phyloP scores from a whole-genome alignment of 2,888 invertebrate genomes.

The Acanthoscelides obtectus region DNA sequence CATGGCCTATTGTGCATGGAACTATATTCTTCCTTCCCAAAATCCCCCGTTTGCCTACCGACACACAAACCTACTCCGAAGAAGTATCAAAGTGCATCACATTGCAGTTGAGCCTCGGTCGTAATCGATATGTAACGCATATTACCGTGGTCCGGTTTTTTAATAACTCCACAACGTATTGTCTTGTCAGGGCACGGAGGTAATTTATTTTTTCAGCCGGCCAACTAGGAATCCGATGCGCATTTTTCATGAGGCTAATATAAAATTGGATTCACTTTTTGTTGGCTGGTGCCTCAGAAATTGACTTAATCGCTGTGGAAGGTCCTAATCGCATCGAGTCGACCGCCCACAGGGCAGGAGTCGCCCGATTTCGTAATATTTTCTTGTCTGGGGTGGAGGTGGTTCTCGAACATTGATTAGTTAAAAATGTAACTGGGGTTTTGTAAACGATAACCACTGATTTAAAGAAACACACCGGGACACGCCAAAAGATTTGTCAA shows the following conservation, averaged over 20 bases:
- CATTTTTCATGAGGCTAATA: slow-evolving; percentile 33
- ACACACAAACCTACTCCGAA: background rate
- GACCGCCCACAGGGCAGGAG: background rate
- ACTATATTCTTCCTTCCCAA: background rate
- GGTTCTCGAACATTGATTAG: too few relatives aligned
- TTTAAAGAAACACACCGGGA: too few relatives aligned
- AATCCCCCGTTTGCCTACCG: background rate
- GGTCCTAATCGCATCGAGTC: slow-evolving; percentile 36
- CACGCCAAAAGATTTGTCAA: too few relatives aligned
- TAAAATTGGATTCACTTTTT: slow-evolving; percentile 42
- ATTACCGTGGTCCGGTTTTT: background rate
- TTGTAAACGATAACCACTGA: too few relatives aligned
- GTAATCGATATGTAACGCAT: slow-evolving; percentile 23
- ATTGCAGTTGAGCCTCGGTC: slow-evolving; percentile 21
- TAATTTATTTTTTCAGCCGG: slow-evolving; percentile 28
- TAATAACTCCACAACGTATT: background rate
- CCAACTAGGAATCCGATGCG: slow-evolving; percentile 28
- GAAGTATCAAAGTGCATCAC: slow-evolving; percentile 8
- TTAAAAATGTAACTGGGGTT: too few relatives aligned
- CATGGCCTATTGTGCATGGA: background rate
- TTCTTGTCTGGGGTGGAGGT: too few relatives aligned
- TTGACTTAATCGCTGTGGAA: slow-evolving; percentile 40
- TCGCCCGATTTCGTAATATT: too few relatives aligned
- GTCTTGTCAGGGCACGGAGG: slow-evolving; percentile 12
- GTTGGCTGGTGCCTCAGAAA: slow-evolving; percentile 39